Percentiles rank a stretch among this genome's conserved stretches.
phyloP scores from a whole-genome alignment of 2,888 invertebrate species.

The Geotrupes spiniger region DNA sequence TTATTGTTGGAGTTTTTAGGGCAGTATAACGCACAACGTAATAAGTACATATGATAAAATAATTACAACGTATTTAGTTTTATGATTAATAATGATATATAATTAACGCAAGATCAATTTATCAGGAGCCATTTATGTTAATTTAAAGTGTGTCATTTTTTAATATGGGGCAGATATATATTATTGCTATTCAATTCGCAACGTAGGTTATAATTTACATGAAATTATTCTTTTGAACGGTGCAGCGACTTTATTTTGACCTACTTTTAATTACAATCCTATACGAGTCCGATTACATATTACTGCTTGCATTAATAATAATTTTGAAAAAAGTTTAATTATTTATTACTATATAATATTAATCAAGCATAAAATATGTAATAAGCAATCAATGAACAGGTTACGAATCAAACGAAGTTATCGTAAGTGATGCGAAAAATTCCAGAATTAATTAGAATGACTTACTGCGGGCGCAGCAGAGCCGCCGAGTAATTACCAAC shows the following conservation, averaged over 20 bases:
- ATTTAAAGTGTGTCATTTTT: conserved; percentile 10
- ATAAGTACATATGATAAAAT: conserved; percentile 6
- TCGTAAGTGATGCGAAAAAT: too few relatives aligned
- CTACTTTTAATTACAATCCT: conserved; percentile 3
- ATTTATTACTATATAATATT: too few relatives aligned
- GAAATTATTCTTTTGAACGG: conserved; percentile 4
- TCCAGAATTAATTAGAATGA: too few relatives aligned
- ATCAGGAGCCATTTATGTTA: conserved; percentile 17
- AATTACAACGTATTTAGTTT: conserved; percentile 8
- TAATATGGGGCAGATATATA: conserved; percentile 5
- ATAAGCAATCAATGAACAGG: too few relatives aligned
- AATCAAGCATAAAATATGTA: too few relatives aligned
- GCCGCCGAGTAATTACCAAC: too few relatives aligned
- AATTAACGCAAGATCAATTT: conserved; percentile 14
- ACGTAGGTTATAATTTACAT: conserved; percentile 8
- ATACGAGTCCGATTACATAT: too few relatives aligned
- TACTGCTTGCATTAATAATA: too few relatives aligned
- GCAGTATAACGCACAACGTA: conserved; percentile 1
- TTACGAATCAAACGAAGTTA: too few relatives aligned
- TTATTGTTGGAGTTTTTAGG: conserved; percentile 2
- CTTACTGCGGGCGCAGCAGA: too few relatives aligned
- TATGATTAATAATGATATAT: conserved; percentile 12
- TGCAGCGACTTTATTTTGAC: conserved; percentile 5
- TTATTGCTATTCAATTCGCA: background rate
- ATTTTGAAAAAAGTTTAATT: too few relatives aligned